phyloP scores from a whole-genome alignment of 2,797 vertebrate genomes.

The Lemur catta region DNA sequence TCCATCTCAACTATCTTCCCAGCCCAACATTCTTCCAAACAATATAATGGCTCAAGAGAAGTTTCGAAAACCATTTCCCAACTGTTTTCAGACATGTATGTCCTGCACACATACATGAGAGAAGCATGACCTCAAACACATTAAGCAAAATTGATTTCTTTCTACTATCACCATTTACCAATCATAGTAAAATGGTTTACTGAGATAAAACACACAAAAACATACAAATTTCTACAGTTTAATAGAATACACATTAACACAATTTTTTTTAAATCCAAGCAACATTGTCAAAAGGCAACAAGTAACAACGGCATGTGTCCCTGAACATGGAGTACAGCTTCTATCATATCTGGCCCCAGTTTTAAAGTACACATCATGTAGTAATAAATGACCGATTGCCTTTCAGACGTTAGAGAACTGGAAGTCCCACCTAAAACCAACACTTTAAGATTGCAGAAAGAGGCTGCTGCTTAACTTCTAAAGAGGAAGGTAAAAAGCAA shows the following conservation, averaged over 20 bases:
- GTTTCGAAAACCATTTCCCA: slow-evolving; percentile 7
- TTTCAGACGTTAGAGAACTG: slow-evolving; percentile 30
- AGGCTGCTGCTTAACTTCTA: slow-evolving; percentile 13
- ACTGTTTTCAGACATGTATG: neutral
- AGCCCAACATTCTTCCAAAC: neutral
- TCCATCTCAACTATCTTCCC: neutral
- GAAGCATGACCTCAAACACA: neutral
- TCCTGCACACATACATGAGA: neutral
- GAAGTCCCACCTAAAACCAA: slow-evolving; percentile 43
- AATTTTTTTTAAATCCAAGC: neutral
- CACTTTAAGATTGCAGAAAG: neutral
- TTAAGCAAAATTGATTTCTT: slow-evolving; percentile 1
- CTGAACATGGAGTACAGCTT: neutral
- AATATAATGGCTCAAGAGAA: neutral
- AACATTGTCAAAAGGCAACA: slow-evolving; percentile 31
- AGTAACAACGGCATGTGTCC: neutral
- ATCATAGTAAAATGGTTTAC: neutral
- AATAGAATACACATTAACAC: neutral
- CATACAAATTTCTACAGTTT: neutral
- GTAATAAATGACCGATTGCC: neutral
- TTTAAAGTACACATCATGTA: slow-evolving; percentile 19
- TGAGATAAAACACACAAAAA: neutral
- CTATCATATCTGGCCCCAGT: neutral
- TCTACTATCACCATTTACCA: neutral
- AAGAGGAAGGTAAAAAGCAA: neutral